A percentile compares a stretch with the other conserved stretches of the same genome.
Conservation (phyloP, 2,113 vertebrate genomes). For the Tichodroma muraria region DNA sequence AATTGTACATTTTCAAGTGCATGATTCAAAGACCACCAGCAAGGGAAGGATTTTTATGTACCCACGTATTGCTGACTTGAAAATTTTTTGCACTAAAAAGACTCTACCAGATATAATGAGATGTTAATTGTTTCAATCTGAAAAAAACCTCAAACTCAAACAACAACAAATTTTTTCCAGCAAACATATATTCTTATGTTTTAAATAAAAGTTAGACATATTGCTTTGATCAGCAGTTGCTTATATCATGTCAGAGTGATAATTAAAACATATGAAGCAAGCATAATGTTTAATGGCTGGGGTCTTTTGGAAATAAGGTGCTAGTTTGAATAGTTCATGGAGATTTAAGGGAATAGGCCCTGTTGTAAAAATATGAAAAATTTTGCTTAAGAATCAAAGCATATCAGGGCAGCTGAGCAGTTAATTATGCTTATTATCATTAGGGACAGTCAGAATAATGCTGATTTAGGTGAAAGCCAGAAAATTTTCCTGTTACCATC, state of each 20-base stretch:
- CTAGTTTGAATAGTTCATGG: not conserved
- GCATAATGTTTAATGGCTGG: not conserved
- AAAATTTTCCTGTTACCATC: not conserved
- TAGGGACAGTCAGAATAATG: not conserved
- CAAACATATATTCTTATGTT: not conserved
- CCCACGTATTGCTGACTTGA: not conserved
- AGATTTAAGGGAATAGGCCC: not conserved
- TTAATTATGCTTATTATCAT: conserved; percentile 39
- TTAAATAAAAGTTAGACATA: not conserved
- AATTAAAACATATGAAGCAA: not conserved
- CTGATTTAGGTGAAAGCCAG: conserved; percentile 27
- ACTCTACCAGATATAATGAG: not conserved
- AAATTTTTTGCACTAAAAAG: not conserved
- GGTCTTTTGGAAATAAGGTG: not conserved
- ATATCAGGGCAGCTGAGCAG: not conserved
- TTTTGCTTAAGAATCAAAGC: conserved; percentile 24
- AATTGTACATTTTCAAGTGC: not conserved
- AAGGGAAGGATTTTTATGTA: not conserved
- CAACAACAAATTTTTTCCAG: not conserved
- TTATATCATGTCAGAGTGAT: not conserved
- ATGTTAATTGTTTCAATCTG: not conserved
- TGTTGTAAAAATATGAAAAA: not conserved
- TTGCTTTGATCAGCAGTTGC: not conserved
- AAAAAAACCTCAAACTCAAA: not conserved
- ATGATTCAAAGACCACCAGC: not conserved